phyloP scores from a whole-genome alignment of 1,140 invertebrate species.

The Meloidogyne floridensis region DNA sequence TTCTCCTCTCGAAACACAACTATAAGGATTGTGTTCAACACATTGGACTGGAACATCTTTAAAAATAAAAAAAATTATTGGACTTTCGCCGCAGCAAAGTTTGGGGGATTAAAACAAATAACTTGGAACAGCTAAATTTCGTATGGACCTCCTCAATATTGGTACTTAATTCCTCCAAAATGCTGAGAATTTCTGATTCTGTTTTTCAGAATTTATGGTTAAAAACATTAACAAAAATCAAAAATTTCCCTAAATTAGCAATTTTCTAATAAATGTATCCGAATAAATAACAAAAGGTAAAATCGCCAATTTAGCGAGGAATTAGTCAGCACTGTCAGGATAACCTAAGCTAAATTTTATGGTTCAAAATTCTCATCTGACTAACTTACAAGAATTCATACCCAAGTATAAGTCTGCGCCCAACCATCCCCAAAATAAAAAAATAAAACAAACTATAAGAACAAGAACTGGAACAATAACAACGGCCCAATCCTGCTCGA shows the following conservation, averaged over 20 bases:
- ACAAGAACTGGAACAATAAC: constrained; percentile 60
- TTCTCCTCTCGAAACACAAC: constrained; percentile 57
- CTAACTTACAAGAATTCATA: neutral
- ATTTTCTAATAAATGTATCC: neutral
- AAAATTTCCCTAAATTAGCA: neutral
- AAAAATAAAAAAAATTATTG: constrained; percentile 3
- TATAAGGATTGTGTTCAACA: constrained; percentile 36
- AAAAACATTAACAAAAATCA: neutral
- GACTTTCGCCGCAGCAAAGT: neutral
- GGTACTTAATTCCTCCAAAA: too few species aligned
- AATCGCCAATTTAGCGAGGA: too few species aligned
- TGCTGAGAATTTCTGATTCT: too few species aligned
- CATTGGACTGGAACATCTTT: constrained; percentile 51
- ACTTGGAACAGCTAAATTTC: too few species aligned
- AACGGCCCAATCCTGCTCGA: constrained; percentile 47
- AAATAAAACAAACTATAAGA: constrained; percentile 48
- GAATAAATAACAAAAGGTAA: too few species aligned
- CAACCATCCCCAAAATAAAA: neutral
- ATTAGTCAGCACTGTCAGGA: too few species aligned
- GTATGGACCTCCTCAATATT: too few species aligned
- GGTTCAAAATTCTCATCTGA: too few species aligned
- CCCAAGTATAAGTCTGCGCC: neutral
- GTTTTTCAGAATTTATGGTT: too few species aligned
- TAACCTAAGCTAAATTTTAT: too few species aligned
- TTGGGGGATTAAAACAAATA: neutral